Base-by-base conservation (phyloP, 2,797 vertebrate genomes). In the Phoebastria nigripes region DNA sequence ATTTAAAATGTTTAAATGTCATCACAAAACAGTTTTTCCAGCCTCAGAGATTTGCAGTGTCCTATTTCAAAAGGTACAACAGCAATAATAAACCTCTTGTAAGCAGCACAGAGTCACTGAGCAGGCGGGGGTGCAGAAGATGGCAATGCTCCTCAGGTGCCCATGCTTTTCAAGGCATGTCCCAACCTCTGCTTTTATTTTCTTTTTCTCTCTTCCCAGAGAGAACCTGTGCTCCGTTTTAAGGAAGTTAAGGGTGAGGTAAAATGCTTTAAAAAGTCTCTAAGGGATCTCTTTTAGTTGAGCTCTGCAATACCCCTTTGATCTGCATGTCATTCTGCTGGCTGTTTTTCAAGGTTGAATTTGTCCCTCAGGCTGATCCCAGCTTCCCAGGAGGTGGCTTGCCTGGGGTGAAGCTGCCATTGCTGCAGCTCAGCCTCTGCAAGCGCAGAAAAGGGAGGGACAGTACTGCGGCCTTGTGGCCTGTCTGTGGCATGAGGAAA, bases 251-350 rank as follows among this genome's bases (percentile, higher is more conserved):
- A 90, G 46, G 56, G 61, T 62, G 69, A 87, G 31, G 15, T 54
- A 90, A 95, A 96, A 87, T 8, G 37, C 72, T 78, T 94, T 85
- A 31, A 79, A 35, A 80, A 58, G 33, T 58, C 90, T 85, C 69
- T 20, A 47, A 89, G 82, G 74, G 25, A 41, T 69, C 25, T 72
- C 49, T 89, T 59, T 59, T n/a, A 84, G 78, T 1, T 56, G 67
- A 77, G 79, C 61, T 91, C 67, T 80, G 51, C 61, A 79, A 12
- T 56, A 56, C 5, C 35, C 21, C 88, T 94, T 80, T 93, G 87
- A 87, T 87, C 74, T 69, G 33, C 42, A 13, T 61, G 76, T 52
- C 78, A 44, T 85, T 87, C 86, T 78, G 54, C 71, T 29, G 56
- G 44, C 65, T 90, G 41, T 25, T 85, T 92, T 72, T 85, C 87